A percentile compares a stretch with the other conserved stretches of the same genome.
Conservation (phyloP, 2,113 vertebrate species). For the Entelurus aequoreus region DNA sequence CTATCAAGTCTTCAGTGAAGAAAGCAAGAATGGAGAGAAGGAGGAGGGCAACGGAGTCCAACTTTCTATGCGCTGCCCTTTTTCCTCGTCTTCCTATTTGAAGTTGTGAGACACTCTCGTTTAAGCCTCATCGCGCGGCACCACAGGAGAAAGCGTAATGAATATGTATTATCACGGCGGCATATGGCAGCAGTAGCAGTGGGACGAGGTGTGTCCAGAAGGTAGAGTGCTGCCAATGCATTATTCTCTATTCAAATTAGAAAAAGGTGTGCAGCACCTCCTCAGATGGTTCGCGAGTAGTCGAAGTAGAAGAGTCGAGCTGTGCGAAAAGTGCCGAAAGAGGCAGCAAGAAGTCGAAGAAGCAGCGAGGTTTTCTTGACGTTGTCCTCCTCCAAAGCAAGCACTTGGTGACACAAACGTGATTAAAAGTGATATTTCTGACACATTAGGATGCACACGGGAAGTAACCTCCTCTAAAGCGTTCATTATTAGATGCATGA, state of each 20-base stretch:
- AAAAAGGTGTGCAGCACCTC: constrained; percentile 51
- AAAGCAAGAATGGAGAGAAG: constrained; percentile 17
- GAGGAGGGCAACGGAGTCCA: constrained; percentile 23
- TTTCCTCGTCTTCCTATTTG: constrained; percentile 52
- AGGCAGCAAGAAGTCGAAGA: constrained; percentile 43
- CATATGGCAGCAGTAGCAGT: constrained; percentile 73
- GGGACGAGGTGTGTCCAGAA: constrained; percentile 80
- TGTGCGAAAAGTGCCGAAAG: constrained; percentile 35
- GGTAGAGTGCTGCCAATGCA: constrained; percentile 71
- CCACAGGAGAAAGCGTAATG: constrained; percentile 65
- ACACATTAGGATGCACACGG: constrained; percentile 79
- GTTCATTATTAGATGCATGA: constrained; percentile 84
- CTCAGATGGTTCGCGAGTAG: constrained; percentile 45
- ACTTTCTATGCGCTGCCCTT: constrained; percentile 46
- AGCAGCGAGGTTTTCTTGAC: constrained; percentile 49
- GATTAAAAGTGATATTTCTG: constrained; percentile 83
- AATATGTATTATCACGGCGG: constrained; percentile 73
- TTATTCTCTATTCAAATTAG: constrained; percentile 73
- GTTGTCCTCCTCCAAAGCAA: constrained; percentile 55
- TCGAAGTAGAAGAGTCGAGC: constrained; percentile 39
- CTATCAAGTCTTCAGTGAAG: constrained; percentile 5
- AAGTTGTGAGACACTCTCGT: constrained; percentile 68
- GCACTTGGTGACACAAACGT: constrained; percentile 66
- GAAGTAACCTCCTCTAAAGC: constrained; percentile 83
- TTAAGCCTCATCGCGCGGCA: constrained; percentile 62